Evolutionary conservation across 2,888 invertebrate species (phyloP), one percentile per base, ranked within the genome.

Genomic region (Catonia carolina): DNA sequence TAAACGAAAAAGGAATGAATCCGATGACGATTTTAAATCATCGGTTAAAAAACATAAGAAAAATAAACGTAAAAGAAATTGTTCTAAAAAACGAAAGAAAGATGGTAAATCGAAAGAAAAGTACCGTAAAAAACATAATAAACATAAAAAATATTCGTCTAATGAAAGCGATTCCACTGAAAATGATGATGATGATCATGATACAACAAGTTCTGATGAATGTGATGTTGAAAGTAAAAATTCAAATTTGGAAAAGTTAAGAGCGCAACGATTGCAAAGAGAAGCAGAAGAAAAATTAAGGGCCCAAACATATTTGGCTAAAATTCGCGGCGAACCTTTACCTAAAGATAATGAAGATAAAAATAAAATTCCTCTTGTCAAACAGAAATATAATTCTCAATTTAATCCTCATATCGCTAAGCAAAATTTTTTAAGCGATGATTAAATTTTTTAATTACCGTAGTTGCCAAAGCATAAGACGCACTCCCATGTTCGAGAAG

Each of bases 301-400:
- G 69, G 80, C 88, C 3, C 82, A 88, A 65, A 73, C 78, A 58
- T 75, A 95, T 53, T 72, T 96, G 55, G 81, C 81, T n/a, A 83
- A 82, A 69, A 70, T 86, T 2, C 76, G 80, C 63, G 82, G 81
- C n/a, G 77, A 77, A 4, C 58, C 68, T 47, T 61, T 65, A n/a
- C 65, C 69, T 49, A 62, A 64, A 57, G 56, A 65, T 54, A 63
- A 65, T 65, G 73, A 67, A 59, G 8, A 8, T 27, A 65, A 68
- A 60, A 51, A 65, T 27, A 67, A 71, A 50, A 66, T 71, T 41
- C 60, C 62, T 55, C 55, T 55, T 49, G 49, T 84, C 22, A 78
- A 81, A 63, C 86, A 89, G 67, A 89, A 88, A 73, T 98, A 98
- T 70, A 95, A 95, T 75, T 94, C 94, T 2, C 96, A 97, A 72